Evolutionary conservation across 2,797 vertebrate species (phyloP), one percentile per base, ranked within the genome.

Genomic region (Loris lydekkerianus): DNA sequence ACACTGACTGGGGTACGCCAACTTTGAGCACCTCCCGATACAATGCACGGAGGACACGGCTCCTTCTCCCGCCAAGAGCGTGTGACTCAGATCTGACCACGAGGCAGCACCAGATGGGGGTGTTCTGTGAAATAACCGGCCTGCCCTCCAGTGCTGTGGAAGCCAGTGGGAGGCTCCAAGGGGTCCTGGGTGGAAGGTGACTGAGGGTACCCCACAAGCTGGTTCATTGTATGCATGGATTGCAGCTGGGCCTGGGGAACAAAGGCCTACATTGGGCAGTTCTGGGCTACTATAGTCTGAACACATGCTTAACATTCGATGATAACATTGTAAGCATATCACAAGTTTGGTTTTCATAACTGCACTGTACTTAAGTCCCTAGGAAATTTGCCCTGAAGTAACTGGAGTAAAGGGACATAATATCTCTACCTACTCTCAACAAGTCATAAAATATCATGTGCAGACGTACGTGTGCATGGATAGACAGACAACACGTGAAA

Each of bases 21-120:
- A 8, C 40, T n/a, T 27, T 4, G 6, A 14, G 60, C 3, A 4
- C 10, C 58, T 46, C 76, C 58, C 6, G 10, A 58, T 15, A 11
- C 0, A 1, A 29, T 0, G 1, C 46, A 3, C 25, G 0, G 2
- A 14, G 46, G 53, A 34, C 58, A 15, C 13, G 9, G 53, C 20
- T 37, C 34, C n/a, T 10, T 20, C 34, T 11, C 34, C 34, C 21
- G 34, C 69, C 70, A 43, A 25, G 14, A 20, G 25, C 21, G 1
- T 3, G 27, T 2, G 9, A 25, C 14, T 17, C 0, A 4, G 53
- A 5, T 6, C 29, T 0, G 8, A 0, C 1, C 2, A 0, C 0
- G 10, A 72, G 73, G 40, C 3, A 87, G 34, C 63, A 14, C 31
- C 15, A 2, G 60, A 1, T 1, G 10, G 63, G 10, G n/a, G 5